Conservation (phyloP, 2,113 vertebrate genomes). For the Cyprinodon tularosa region DNA sequence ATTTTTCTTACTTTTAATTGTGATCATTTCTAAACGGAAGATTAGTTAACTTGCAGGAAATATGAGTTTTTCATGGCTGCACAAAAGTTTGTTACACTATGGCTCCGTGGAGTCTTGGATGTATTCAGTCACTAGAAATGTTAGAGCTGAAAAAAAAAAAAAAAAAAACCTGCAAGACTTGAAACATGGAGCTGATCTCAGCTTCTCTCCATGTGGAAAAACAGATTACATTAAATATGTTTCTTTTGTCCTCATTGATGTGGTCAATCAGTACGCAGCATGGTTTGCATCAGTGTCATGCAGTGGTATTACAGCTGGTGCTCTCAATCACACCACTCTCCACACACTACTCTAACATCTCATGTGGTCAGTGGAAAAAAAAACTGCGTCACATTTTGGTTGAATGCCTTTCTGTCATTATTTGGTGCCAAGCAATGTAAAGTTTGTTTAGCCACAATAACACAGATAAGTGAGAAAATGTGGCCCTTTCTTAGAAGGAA, state of each 20-base stretch:
- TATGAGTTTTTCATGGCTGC: slow-evolving; percentile 52
- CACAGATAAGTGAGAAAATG: slow-evolving; percentile 54
- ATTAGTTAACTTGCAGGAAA: slow-evolving; percentile 60
- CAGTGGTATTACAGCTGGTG: slow-evolving; percentile 37
- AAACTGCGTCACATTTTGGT: background rate
- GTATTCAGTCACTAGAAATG: slow-evolving; percentile 61
- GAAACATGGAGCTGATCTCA: slow-evolving; percentile 30
- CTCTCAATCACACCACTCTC: slow-evolving; percentile 41
- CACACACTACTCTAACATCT: slow-evolving; percentile 33
- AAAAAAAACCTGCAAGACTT: slow-evolving; percentile 19
- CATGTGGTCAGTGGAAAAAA: slow-evolving; percentile 29
- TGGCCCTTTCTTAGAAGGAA: slow-evolving; percentile 47
- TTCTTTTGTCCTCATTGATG: slow-evolving; percentile 65
- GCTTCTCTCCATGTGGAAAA: slow-evolving; percentile 60
- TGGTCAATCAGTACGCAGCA: slow-evolving; percentile 67
- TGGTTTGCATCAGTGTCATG: slow-evolving; percentile 64
- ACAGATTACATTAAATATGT: slow-evolving; percentile 64
- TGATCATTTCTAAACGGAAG: slow-evolving; percentile 62
- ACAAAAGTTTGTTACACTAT: slow-evolving; percentile 75
- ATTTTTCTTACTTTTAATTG: slow-evolving; percentile 57
- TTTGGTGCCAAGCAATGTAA: slow-evolving; percentile 46
- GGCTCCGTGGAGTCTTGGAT: slow-evolving; percentile 35
- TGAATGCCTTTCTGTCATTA: slow-evolving; percentile 42
- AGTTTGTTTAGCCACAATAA: slow-evolving; percentile 56
- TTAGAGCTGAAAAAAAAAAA: slow-evolving; percentile 54